phyloP scores from a whole-genome alignment of 1,140 invertebrate genomes.

The Trinorchestia longiramus region DNA sequence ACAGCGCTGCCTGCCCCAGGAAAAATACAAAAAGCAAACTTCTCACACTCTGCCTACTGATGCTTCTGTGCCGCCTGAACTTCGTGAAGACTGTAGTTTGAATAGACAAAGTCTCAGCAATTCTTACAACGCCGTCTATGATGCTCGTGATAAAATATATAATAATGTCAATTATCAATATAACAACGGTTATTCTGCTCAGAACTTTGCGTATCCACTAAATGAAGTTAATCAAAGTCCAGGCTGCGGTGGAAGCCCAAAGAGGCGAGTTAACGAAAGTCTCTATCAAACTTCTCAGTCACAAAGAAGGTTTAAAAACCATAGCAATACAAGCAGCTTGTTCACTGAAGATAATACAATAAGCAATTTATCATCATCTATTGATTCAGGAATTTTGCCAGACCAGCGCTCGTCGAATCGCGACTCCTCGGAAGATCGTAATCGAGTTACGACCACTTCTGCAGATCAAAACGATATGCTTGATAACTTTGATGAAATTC shows the following conservation, averaged over 20 bases:
- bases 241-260: conserved; percentile 36
- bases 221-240: neutral
- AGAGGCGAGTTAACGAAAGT: neutral
- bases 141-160: neutral
- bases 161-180: neutral
- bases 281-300: conserved; percentile 33
- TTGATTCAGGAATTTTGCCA: conserved; percentile 42
- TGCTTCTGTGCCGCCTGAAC: neutral
- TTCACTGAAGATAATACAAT: neutral
- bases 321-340: neutral
- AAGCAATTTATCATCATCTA: conserved; percentile 16
- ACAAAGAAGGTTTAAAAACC: neutral
- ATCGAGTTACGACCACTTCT: neutral
- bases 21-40: neutral
- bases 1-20: neutral
- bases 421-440: conserved; percentile 35
- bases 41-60: neutral
- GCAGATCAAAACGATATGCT: neutral
- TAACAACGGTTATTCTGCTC: neutral
- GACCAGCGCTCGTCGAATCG: conserved; percentile 17
- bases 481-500: neutral
- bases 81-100: neutral
- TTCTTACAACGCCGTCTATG: conserved; percentile 13
- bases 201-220: neutral
- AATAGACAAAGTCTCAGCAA: neutral